Base-by-base conservation (phyloP, 2,888 invertebrate genomes). In the Tetragonisca angustula region DNA sequence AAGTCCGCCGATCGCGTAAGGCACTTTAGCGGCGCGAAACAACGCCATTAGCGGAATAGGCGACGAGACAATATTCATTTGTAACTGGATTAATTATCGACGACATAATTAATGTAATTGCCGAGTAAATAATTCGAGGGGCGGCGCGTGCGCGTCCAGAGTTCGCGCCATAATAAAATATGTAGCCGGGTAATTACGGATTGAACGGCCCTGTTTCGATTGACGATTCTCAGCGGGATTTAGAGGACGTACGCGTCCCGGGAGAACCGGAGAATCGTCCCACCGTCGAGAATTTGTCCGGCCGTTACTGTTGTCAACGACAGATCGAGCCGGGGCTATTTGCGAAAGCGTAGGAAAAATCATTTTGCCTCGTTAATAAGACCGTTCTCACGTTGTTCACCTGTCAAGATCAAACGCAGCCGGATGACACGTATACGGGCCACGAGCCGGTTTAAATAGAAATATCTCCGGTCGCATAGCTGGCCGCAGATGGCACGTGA, bases 321-420 rank as follows among this genome's bases (percentile, higher is more conserved):
- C 24, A 0, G 61, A 82, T 71, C 81, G 68, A 50, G 54, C 43
- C 64, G 24, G 54, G 64, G 6, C 24, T 72, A 81, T 83, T 81
- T 79, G 67, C 36, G 81, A 70, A 43, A 49, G 79, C 32, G 52
- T 43, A 19, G 32, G n/a, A 73, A 65, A 73, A 83, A 32, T 32
- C 52, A 54, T 5, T 24, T 19, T 21, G 74, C 61, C 74, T 75
- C 74, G 83, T 79, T 83, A 79, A 84, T 83, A 76, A 76, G 75
- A 72, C 83, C 76, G 78, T 84, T 84, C 84, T 84, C 84, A 70
- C 83, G 76, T 83, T 83, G 79, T 76, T 72, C 78, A 84, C 77
- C 83, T 82, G 77, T 79, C 83, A 83, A 72, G 76, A 84, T 76
- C 72, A 76, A 76, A 79, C 56, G 84, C 67, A 59, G 9, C 24